Evolutionary conservation across 2,797 vertebrate genomes (phyloP).

Genomic region (Rhynchotus rufescens): DNA sequence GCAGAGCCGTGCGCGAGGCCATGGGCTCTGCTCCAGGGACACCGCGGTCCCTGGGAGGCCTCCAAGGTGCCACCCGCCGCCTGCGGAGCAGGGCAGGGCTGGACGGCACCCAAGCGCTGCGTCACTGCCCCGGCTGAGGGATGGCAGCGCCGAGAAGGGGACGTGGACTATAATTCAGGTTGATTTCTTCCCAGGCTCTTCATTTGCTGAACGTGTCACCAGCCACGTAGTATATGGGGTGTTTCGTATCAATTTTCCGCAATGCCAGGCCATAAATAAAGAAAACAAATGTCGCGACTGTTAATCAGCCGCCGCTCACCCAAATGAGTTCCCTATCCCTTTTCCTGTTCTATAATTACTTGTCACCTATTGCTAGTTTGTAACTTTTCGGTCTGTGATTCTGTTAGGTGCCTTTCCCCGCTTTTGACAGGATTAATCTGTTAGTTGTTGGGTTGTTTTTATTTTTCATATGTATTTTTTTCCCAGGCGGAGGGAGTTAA

Average conservation of each 20-base stretch:
- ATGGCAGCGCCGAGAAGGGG: not conserved
- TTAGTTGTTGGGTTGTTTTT: not conserved
- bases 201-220: constrained; percentile 48
- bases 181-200: constrained; percentile 59
- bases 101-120: not conserved
- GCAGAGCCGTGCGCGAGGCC: accelerated
- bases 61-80: not conserved
- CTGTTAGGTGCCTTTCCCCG: not conserved
- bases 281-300: constrained; percentile 51
- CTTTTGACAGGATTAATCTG: constrained; percentile 32
- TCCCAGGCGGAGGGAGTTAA: not conserved
- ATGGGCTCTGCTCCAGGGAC: accelerated
- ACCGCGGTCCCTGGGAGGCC: accelerated
- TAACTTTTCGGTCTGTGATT: constrained; percentile 46
- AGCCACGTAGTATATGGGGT: constrained; percentile 35
- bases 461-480: not conserved
- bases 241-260: constrained; percentile 41
- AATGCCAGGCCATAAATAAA: constrained; percentile 67
- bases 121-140: not conserved
- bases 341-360: constrained; percentile 71
- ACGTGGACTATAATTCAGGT: constrained; percentile 53
- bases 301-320: constrained; percentile 67
- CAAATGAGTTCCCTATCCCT: constrained; percentile 55
- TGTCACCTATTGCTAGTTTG: constrained; percentile 63
- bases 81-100: not conserved